A percentile compares a stretch with the other conserved stretches of the same genome.
phyloP scores from a whole-genome alignment of 2,888 invertebrate genomes.

The Amblyjoppa proteus region DNA sequence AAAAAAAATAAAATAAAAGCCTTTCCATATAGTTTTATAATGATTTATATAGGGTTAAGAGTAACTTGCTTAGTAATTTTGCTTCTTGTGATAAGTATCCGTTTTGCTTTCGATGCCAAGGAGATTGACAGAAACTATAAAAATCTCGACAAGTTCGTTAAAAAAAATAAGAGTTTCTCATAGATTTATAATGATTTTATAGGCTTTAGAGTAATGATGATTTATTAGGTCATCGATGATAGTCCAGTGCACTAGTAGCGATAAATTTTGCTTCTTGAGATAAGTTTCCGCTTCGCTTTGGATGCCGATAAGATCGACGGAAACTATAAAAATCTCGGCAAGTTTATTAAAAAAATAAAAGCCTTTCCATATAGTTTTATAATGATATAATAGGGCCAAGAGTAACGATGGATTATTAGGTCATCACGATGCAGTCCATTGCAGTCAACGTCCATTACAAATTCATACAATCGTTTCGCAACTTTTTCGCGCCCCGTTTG shows the following conservation, averaged over 20 bases:
- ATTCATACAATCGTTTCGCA: constrained; percentile 42
- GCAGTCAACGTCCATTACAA: constrained; percentile 20
- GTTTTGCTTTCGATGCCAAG: neutral
- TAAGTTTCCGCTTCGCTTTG: neutral
- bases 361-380: too few relatives aligned
- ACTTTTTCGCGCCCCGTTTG: constrained; percentile 30
- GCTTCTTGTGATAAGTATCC: neutral
- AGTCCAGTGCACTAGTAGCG: too few relatives aligned
- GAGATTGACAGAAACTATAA: neutral
- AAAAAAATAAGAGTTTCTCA: neutral
- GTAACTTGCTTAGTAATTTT: neutral
- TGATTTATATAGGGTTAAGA: neutral
- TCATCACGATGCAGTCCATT: neutral
- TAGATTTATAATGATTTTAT: too few relatives aligned
- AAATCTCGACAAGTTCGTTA: neutral
- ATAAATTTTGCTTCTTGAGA: neutral
- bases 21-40: neutral
- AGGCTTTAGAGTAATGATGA: too few relatives aligned
- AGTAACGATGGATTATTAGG: neutral
- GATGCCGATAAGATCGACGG: neutral
- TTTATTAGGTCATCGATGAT: too few relatives aligned
- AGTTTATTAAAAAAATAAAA: too few relatives aligned
- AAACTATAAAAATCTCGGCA: too few relatives aligned
- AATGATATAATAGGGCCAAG: neutral
- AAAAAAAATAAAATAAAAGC: too few relatives aligned